A percentile compares a stretch with the other conserved stretches of the same genome.
These are phyloP conservation scores for Anthrax anthrax DNA, from an alignment of 2,888 invertebrate genomes.

Conservation along the genomic window DNA sequence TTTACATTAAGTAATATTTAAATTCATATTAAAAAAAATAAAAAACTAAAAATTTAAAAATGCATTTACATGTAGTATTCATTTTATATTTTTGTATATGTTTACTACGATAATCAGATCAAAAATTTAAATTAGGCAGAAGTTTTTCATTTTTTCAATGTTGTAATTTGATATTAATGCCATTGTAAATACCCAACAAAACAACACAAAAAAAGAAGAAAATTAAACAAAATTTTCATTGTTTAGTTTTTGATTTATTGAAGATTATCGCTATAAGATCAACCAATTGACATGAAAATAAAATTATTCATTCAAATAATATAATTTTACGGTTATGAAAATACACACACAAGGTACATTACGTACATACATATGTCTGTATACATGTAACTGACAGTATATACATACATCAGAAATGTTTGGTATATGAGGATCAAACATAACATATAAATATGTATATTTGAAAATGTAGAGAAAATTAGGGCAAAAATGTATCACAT, in stretches of 20 bases:
- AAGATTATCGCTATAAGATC: conserved; percentile 5
- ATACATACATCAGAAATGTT: too few relatives aligned
- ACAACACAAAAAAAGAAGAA: neutral
- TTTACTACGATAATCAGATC: neutral
- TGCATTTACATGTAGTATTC: too few relatives aligned
- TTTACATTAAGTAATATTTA: too few relatives aligned
- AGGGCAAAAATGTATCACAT: conserved; percentile 6
- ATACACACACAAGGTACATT: too few relatives aligned
- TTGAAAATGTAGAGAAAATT: too few relatives aligned
- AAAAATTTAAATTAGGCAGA: conserved; percentile 8
- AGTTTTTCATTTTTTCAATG: neutral
- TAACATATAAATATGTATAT: neutral
- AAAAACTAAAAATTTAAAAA: too few relatives aligned
- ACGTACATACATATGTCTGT: too few relatives aligned
- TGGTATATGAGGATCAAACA: neutral
- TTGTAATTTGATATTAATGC: conserved; percentile 2
- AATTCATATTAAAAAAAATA: too few relatives aligned
- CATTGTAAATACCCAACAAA: neutral
- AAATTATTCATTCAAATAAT: conserved; percentile 1
- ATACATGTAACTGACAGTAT: too few relatives aligned
- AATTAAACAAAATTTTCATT: neutral
- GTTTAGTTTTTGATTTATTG: conserved; percentile 5
- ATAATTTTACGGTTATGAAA: too few relatives aligned
- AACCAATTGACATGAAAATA: conserved; percentile 8
- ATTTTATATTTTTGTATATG: too few relatives aligned